Percentiles rank a stretch among this genome's conserved stretches.
These are phyloP conservation scores for Tryphoninae sp. DNA, from an alignment of 2,888 invertebrate species.

Conservation along the genomic window DNA sequence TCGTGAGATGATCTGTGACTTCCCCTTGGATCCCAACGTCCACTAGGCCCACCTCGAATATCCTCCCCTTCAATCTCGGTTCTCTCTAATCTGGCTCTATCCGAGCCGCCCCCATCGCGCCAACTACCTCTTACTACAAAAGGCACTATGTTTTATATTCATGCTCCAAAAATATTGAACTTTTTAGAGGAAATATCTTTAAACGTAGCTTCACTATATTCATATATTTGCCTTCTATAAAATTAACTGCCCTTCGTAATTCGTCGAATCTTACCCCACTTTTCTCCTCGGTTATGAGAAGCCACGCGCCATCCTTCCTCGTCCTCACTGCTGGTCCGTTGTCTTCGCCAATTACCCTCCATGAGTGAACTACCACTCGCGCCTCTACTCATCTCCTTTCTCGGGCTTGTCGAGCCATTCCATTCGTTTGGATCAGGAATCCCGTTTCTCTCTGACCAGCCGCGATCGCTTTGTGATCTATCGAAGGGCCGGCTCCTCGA, in stretches of 20 bases:
- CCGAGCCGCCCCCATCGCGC: conserved; percentile 80
- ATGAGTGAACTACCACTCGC: conserved; percentile 79
- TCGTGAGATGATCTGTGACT: conserved; percentile 78
- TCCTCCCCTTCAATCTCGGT: conserved; percentile 74
- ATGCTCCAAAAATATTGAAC: conserved; percentile 11
- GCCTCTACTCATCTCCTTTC: conserved; percentile 83
- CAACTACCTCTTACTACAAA: conserved; percentile 80
- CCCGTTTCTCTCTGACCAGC: conserved; percentile 84
- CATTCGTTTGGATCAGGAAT: conserved; percentile 82
- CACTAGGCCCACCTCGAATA: conserved; percentile 67
- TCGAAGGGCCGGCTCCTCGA: conserved; percentile 78
- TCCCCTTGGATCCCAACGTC: conserved; percentile 79
- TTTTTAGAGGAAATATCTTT: not conserved
- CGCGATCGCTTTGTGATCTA: conserved; percentile 81
- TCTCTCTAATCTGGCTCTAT: conserved; percentile 76
- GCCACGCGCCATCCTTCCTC: conserved; percentile 83
- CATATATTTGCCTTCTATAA: not conserved
- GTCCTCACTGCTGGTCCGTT: conserved; percentile 82
- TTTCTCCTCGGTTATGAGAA: conserved; percentile 81
- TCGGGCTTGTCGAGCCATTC: conserved; percentile 83
- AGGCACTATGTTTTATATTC: not conserved
- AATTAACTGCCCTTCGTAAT: conserved; percentile 6
- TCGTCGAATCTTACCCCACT: conserved; percentile 82
- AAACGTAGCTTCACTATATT: not conserved
- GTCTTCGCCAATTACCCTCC: conserved; percentile 82